These are phyloP conservation scores for Pangasianodon hypophthalmus DNA, from an alignment of 2,113 vertebrate genomes.

Conservation along the genomic window DNA sequence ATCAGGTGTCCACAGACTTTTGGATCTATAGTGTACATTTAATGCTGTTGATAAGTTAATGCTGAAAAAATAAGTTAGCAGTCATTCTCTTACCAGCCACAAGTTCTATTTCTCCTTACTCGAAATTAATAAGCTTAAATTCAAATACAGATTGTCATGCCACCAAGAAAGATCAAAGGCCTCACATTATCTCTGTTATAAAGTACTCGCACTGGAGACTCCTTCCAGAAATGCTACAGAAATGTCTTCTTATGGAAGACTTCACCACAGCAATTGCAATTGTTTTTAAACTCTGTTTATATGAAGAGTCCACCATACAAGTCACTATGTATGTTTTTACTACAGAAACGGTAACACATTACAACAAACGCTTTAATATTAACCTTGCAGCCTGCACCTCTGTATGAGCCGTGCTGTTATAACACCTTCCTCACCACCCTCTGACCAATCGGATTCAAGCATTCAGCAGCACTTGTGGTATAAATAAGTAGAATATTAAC, in stretches of 20 bases:
- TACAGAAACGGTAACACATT: not conserved
- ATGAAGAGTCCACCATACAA: not conserved
- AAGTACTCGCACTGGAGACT: too few relatives aligned
- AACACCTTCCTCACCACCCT: too few relatives aligned
- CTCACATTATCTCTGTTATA: not conserved
- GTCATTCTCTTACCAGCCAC: not conserved
- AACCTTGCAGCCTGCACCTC: too few relatives aligned
- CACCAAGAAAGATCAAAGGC: not conserved
- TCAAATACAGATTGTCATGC: not conserved
- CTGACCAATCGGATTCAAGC: too few relatives aligned
- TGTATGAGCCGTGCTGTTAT: not conserved
- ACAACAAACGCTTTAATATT: not conserved
- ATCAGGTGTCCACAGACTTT: too few relatives aligned
- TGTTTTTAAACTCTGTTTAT: not conserved
- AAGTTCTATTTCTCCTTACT: not conserved
- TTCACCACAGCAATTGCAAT: too few relatives aligned
- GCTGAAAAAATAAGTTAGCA: too few relatives aligned
- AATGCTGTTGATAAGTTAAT: too few relatives aligned
- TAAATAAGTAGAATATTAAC: not conserved
- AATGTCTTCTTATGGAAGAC: too few relatives aligned
- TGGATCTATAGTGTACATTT: too few relatives aligned
- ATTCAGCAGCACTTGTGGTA: not conserved
- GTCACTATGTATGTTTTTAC: not conserved
- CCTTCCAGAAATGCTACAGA: too few relatives aligned
- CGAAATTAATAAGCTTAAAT: not conserved